Evolutionary conservation across 2,888 invertebrate species (phyloP).

Genomic region (Drosophila acutilabella): DNA sequence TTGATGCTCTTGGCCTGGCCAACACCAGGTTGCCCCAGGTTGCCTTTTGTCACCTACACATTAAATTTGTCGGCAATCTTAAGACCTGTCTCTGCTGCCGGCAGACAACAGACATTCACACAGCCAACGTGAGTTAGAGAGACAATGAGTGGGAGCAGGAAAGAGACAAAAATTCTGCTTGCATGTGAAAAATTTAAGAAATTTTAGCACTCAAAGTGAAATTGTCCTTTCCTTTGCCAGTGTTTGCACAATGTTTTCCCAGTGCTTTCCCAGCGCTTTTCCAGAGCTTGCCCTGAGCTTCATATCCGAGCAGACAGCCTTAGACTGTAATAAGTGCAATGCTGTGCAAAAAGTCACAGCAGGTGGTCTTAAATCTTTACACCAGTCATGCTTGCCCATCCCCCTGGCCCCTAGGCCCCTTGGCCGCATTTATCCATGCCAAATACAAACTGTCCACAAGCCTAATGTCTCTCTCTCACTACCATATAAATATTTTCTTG

Average conservation of each 20-base stretch:
- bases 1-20: conserved; percentile 35
- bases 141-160: not conserved
- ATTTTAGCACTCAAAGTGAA: conserved; percentile 38
- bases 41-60: conserved; percentile 47
- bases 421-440: conserved; percentile 3
- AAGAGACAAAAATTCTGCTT: conserved; percentile 3
- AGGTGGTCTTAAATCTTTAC: conserved; percentile 46
- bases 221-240: conserved; percentile 20
- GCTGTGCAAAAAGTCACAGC: conserved; percentile 28
- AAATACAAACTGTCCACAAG: conserved; percentile 42
- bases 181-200: conserved; percentile 41
- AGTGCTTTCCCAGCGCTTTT: too few relatives aligned
- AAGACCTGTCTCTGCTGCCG: not conserved
- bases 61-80: conserved; percentile 45
- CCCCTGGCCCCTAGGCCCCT: not conserved
- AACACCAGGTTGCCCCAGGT: conserved; percentile 12
- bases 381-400: conserved; percentile 10
- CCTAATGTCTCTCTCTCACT: conserved; percentile 39
- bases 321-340: conserved; percentile 28
- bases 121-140: not conserved
- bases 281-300: not conserved
- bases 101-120: not conserved
- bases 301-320: conserved; percentile 1
- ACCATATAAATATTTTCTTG: conserved; percentile 56
- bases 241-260: not conserved